A percentile compares a stretch with the other conserved stretches of the same genome.
Evolutionary conservation across 2,888 invertebrate species (phyloP).

Genomic region (Disparrhopalites patrizii): DNA sequence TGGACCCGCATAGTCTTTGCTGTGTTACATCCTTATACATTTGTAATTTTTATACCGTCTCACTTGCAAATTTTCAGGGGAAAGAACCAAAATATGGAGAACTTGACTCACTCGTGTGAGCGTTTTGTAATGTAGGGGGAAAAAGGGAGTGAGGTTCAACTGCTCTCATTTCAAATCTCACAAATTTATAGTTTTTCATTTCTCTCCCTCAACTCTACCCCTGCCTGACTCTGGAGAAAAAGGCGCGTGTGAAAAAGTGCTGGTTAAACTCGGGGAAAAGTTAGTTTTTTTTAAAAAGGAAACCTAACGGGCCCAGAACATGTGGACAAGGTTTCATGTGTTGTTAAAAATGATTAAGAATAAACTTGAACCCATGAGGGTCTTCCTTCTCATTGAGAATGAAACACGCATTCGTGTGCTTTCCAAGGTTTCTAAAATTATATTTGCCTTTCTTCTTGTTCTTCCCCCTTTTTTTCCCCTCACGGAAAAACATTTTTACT

Average conservation of each 20-base stretch:
- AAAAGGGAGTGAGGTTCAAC: too few relatives aligned
- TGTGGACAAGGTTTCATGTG: background rate
- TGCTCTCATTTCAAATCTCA: slow-evolving; percentile 7
- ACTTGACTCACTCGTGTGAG: too few relatives aligned
- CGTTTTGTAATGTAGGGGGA: too few relatives aligned
- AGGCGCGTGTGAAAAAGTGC: background rate
- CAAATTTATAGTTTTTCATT: slow-evolving; percentile 25
- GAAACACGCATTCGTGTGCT: background rate
- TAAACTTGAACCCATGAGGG: background rate
- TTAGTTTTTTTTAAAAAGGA: background rate
- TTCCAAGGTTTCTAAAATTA: background rate
- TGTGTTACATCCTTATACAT: too few relatives aligned
- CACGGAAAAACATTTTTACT: background rate
- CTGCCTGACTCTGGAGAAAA: background rate
- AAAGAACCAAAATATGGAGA: too few relatives aligned
- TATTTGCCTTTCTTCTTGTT: background rate
- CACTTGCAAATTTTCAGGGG: too few relatives aligned
- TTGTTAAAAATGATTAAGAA: background rate
- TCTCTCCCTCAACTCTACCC: background rate
- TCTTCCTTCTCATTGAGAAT: background rate
- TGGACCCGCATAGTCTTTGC: too few relatives aligned
- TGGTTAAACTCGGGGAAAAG: background rate
- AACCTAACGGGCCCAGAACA: too few relatives aligned
- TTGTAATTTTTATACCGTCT: too few relatives aligned
- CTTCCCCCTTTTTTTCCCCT: background rate